These are phyloP conservation scores for Drosophila barbarae DNA, from an alignment of 2,888 invertebrate genomes.

Conservation along the genomic window DNA sequence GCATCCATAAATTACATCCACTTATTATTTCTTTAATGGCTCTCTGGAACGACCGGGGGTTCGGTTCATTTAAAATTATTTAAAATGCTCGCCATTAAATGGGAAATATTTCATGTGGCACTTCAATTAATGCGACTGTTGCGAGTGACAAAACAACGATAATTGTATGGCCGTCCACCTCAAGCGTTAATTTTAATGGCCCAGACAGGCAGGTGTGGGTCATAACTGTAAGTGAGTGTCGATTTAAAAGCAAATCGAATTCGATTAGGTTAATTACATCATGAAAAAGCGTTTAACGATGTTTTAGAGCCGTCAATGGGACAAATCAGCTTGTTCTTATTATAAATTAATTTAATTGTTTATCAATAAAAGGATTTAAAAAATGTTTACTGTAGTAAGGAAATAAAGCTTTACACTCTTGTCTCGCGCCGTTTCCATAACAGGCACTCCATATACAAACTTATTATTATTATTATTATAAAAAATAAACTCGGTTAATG, in stretches of 20 bases:
- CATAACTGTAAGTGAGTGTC: slow-evolving; percentile 19
- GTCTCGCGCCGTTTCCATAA: background rate
- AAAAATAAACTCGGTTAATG: slow-evolving; percentile 11
- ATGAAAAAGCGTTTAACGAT: background rate
- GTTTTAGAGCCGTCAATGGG: too few species aligned
- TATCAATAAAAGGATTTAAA: too few species aligned
- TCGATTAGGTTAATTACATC: slow-evolving; percentile 3
- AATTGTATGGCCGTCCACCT: slow-evolving; percentile 20
- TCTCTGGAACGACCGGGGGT: slow-evolving; percentile 23
- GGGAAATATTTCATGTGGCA: slow-evolving; percentile 37
- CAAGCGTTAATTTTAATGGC: slow-evolving; percentile 29
- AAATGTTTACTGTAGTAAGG: too few species aligned
- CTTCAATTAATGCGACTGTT: slow-evolving; percentile 45
- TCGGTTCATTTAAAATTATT: slow-evolving; percentile 53
- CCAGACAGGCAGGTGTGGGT: slow-evolving; percentile 13
- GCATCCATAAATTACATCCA: slow-evolving; percentile 54
- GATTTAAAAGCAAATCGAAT: slow-evolving; percentile 7
- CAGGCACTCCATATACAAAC: background rate
- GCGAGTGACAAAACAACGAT: slow-evolving; percentile 28
- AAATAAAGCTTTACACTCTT: background rate
- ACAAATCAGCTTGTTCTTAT: too few species aligned
- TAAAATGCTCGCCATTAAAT: slow-evolving; percentile 41
- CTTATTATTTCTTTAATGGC: slow-evolving; percentile 54
- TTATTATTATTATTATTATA: slow-evolving; percentile 1
- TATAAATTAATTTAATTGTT: too few species aligned